phyloP scores from a whole-genome alignment of 2,797 vertebrate genomes.

The Leucoraja ocellata region DNA sequence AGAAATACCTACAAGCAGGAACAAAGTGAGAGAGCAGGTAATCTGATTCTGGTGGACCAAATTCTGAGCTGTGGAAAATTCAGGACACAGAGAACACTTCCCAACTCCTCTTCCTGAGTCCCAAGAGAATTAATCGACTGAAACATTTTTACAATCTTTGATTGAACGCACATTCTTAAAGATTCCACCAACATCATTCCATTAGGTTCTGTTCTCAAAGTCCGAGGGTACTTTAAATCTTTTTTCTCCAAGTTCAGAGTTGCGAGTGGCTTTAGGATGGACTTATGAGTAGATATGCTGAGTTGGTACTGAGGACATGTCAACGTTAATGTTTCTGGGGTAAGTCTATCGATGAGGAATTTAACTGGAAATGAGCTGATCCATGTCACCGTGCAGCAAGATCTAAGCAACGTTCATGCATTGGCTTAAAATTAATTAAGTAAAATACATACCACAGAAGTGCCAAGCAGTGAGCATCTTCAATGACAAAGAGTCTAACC shows the following conservation, averaged over 20 bases:
- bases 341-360: neutral
- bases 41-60: neutral
- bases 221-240: neutral
- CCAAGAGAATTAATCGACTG: neutral
- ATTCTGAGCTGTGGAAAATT: neutral
- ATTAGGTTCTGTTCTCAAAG: neutral
- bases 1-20: neutral
- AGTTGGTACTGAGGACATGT: too few species aligned
- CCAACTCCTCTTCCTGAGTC: neutral
- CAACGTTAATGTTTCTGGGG: neutral
- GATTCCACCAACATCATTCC: neutral
- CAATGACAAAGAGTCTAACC: too few species aligned
- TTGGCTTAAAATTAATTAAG: too few species aligned
- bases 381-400: too few species aligned
- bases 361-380: neutral
- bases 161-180: neutral
- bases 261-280: too few species aligned
- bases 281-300: too few species aligned
- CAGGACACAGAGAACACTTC: neutral
- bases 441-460: too few species aligned
- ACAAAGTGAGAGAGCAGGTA: neutral
- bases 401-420: too few species aligned
- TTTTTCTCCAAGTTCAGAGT: neutral
- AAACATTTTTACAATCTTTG: neutral
- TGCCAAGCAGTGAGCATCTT: too few species aligned